Evolutionary conservation across 2,113 vertebrate genomes (phyloP), one percentile per base, ranked within the genome.

Genomic region (Thamnaconus septentrionalis): DNA sequence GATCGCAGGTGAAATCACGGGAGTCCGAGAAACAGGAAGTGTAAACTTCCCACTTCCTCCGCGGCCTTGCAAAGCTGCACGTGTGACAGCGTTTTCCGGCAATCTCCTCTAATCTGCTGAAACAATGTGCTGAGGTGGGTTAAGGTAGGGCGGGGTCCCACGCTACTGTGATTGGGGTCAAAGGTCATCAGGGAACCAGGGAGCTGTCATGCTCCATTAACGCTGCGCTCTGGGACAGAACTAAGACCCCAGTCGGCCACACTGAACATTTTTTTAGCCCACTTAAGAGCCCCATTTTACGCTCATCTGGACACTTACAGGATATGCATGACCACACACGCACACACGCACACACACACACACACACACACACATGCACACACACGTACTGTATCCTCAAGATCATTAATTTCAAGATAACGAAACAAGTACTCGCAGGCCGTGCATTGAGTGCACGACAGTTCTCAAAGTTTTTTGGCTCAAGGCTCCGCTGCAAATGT

Each of bases 171-270:
- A 89, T 86, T 81, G 86, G 84, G 90, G 88, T 88, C 67, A 82
- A 52, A 87, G 91, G 86, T 85, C 64, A 53, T 46, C 66, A 51
- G 68, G 84, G 87, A 88, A 88, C 78, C 87, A 85, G 80, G 87
- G 88, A 83, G 83, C 87, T 87, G 89, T 91, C 89, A 87, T 88
- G 88, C 83, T 85, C 79, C 77, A 91, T 91, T 92, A 31, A 92
- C 75, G 43, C 41, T 76, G 79, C 67, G 67, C 76, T 82, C 42
- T 66, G 71, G 69, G 80, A 86, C 77, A 82, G 62, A 80, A 80
- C 81, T 79, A 82, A 84, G 85, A 79, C 75, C 66, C 42, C 62
- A 76, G 69, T 63, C 66, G 74, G 71, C 54, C 55, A 45, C 61
- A 50, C 48, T 49, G 53, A 78, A 68, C 78, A 70, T 64, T 78